A percentile compares a stretch with the other conserved stretches of the same genome.
phyloP scores from a whole-genome alignment of 2,888 invertebrate genomes.

The Trichopria drosophilae region DNA sequence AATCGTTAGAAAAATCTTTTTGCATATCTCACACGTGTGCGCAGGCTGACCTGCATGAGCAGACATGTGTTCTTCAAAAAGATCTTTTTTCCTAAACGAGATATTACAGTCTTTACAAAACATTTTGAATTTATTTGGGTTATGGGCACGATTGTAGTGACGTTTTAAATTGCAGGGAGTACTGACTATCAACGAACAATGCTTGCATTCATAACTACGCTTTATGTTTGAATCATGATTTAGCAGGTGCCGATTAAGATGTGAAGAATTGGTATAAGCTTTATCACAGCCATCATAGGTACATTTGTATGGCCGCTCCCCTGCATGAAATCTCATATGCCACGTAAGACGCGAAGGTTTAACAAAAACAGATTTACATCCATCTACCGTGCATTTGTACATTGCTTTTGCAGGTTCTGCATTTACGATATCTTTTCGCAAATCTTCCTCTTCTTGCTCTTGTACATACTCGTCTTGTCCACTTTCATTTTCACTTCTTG shows the following conservation, averaged over 20 bases:
- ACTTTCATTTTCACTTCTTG: too few species aligned
- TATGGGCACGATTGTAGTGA: slow-evolving; percentile 62
- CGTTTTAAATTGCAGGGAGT: slow-evolving; percentile 64
- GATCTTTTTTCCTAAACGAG: slow-evolving; percentile 64
- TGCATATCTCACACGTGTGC: slow-evolving; percentile 63
- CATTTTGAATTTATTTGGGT: slow-evolving; percentile 50
- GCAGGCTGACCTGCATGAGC: slow-evolving; percentile 59
- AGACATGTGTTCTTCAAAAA: slow-evolving; percentile 64
- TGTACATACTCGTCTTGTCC: too few species aligned
- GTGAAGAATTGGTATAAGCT: slow-evolving; percentile 65
- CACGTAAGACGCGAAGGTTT: slow-evolving; percentile 63
- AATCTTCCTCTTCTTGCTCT: too few species aligned
- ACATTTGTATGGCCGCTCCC: slow-evolving; percentile 67
- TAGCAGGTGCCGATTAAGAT: slow-evolving; percentile 65
- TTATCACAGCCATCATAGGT: slow-evolving; percentile 64
- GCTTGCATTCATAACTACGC: slow-evolving; percentile 41
- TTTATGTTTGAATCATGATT: slow-evolving; percentile 58
- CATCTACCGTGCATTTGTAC: slow-evolving; percentile 58
- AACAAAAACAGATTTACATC: slow-evolving; percentile 61
- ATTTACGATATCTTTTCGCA: too few species aligned
- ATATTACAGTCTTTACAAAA: slow-evolving; percentile 61
- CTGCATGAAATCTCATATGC: slow-evolving; percentile 63
- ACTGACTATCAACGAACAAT: slow-evolving; percentile 61
- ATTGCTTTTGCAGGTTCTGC: slow-evolving; percentile 41
- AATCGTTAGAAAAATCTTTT: slow-evolving; percentile 59